Percentiles rank a stretch among this genome's conserved stretches.
These are phyloP conservation scores for Andrena trimmerana DNA, from an alignment of 2,888 invertebrate species.

Conservation along the genomic window DNA sequence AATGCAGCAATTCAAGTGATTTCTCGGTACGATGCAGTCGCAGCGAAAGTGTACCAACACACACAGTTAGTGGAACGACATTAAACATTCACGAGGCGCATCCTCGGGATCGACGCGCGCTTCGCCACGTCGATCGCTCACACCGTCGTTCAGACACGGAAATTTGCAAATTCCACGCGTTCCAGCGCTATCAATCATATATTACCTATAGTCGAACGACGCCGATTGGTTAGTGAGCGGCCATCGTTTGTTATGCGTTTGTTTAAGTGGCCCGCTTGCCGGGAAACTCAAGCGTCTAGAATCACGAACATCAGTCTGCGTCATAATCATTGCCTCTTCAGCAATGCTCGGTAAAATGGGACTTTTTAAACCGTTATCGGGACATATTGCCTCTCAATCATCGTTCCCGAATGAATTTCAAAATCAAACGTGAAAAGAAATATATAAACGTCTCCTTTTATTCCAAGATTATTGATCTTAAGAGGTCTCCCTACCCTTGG, in stretches of 20 bases:
- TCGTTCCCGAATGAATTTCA: neutral
- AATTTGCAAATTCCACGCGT: conserved; percentile 61
- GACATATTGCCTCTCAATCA: neutral
- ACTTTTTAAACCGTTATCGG: neutral
- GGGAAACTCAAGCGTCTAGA: conserved; percentile 85
- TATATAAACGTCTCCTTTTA: neutral
- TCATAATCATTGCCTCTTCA: conserved; percentile 60
- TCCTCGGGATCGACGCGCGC: conserved; percentile 50
- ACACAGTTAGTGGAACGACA: conserved; percentile 71
- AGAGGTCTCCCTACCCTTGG: neutral
- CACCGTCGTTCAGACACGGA: conserved; percentile 22
- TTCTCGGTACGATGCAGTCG: conserved; percentile 45
- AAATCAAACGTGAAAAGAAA: too few relatives aligned
- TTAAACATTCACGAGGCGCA: conserved; percentile 71
- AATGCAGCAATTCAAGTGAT: neutral
- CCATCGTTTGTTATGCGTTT: conserved; percentile 84
- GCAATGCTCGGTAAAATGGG: conserved; percentile 12
- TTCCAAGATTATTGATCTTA: neutral
- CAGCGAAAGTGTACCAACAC: conserved; percentile 44
- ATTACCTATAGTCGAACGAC: conserved; percentile 84
- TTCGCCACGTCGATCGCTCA: conserved; percentile 42
- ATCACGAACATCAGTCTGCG: conserved; percentile 75
- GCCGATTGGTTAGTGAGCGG: conserved; percentile 84
- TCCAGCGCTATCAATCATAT: conserved; percentile 62
- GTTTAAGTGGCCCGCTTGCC: conserved; percentile 83